phyloP scores from a whole-genome alignment of 2,797 vertebrate species.

The Melopsittacus undulatus region DNA sequence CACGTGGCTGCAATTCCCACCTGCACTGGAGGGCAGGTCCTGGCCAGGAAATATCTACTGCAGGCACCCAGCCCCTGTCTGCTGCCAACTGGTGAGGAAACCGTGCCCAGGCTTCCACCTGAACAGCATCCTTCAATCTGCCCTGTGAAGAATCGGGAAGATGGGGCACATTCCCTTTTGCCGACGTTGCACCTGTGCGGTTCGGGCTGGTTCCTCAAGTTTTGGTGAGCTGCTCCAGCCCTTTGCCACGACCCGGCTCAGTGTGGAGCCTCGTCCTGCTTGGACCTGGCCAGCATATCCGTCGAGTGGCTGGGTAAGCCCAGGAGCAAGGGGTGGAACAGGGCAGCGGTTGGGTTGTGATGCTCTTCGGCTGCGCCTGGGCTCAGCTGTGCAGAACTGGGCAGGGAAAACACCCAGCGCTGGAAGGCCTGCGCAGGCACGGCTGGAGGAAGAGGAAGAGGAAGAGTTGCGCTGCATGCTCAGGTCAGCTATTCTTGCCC shows the following conservation, averaged over 20 bases:
- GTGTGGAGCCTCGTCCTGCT: not conserved
- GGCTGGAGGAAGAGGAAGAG: not conserved
- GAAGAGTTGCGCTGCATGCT: not conserved
- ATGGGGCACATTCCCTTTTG: not conserved
- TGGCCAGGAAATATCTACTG: not conserved
- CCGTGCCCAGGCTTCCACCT: not conserved
- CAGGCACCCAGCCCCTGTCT: not conserved
- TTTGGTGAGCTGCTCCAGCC: accelerated
- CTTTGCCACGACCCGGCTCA: not conserved
- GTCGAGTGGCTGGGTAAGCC: not conserved
- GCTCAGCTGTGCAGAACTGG: not conserved
- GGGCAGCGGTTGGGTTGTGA: too few species aligned
- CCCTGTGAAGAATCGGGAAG: not conserved
- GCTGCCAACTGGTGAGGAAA: not conserved
- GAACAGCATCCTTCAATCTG: not conserved
- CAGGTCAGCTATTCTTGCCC: not conserved
- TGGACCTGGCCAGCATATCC: accelerated
- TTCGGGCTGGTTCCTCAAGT: not conserved
- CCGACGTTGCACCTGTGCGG: accelerated
- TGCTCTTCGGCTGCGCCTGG: accelerated
- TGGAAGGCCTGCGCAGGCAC: not conserved
- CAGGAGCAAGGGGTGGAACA: not conserved
- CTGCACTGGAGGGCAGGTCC: not conserved
- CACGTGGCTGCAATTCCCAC: accelerated
- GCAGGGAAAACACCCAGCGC: accelerated